phyloP scores from a whole-genome alignment of 1,140 invertebrate genomes.

The Drosophila busckii region DNA sequence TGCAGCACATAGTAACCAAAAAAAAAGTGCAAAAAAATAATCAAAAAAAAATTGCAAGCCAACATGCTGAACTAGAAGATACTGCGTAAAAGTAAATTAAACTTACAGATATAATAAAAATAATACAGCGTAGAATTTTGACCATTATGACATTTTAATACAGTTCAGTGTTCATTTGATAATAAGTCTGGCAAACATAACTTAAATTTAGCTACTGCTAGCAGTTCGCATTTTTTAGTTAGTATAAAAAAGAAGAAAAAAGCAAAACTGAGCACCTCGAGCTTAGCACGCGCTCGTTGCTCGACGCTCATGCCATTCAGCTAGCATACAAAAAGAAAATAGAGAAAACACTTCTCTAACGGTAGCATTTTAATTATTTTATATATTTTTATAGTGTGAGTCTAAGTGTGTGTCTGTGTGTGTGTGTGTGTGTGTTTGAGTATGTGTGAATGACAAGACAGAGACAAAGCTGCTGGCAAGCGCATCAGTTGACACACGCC shows the following conservation, averaged over 20 bases:
- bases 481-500: conserved; percentile 32
- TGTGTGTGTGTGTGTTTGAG: conserved; percentile 36
- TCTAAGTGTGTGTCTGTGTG: conserved; percentile 14
- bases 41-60: neutral
- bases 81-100: neutral
- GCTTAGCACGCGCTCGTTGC: conserved; percentile 53
- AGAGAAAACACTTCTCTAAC: conserved; percentile 44
- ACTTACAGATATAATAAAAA: no score
- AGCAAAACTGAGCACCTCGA: conserved; percentile 54
- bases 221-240: no score
- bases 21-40: conserved; percentile 15
- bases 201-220: no score
- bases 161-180: no score
- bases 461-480: conserved; percentile 34
- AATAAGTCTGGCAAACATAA: no score
- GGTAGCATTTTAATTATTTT: conserved; percentile 73
- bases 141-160: no score
- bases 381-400: conserved; percentile 46
- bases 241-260: conserved; percentile 36
- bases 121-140: neutral
- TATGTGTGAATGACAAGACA: conserved; percentile 48
- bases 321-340: conserved; percentile 25
- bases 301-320: conserved; percentile 61
- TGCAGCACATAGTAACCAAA: conserved; percentile 30
- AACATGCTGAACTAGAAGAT: neutral